These are phyloP conservation scores for Heteromyza rotundicornis DNA, from an alignment of 2,888 invertebrate genomes.

Conservation along the genomic window DNA sequence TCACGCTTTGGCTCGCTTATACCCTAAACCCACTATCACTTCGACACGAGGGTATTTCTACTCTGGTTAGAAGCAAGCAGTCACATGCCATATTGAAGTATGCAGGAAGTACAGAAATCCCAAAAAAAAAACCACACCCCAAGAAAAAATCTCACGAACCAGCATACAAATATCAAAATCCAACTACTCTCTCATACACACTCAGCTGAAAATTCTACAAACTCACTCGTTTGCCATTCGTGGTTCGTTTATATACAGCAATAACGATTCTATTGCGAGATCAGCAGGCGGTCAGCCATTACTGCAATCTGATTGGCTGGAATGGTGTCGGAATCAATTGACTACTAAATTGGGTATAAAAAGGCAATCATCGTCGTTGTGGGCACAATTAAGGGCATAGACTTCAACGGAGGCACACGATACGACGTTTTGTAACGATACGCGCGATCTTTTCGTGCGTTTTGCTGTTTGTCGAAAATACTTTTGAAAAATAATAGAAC, in stretches of 20 bases:
- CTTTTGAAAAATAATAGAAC: not conserved
- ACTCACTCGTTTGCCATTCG: not conserved
- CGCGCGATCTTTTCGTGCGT: no score
- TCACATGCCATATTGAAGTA: constrained; percentile 10
- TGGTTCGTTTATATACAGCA: constrained; percentile 4
- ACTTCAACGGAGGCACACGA: constrained; percentile 47
- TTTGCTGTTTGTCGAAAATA: no score
- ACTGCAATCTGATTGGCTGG: constrained; percentile 57
- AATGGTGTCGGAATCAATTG: constrained; percentile 44
- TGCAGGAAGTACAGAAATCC: constrained; percentile 13
- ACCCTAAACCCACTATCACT: constrained; percentile 3
- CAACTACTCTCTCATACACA: constrained; percentile 23
- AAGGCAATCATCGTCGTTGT: constrained; percentile 71
- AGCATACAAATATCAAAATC: no score
- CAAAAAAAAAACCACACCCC: constrained; percentile 30
- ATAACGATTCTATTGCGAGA: constrained; percentile 9
- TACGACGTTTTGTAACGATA: no score
- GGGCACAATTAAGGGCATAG: constrained; percentile 62
- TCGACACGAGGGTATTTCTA: constrained; percentile 9
- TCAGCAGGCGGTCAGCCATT: constrained; percentile 52
- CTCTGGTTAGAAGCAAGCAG: constrained; percentile 37
- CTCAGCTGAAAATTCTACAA: not conserved
- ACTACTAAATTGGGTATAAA: constrained; percentile 61
- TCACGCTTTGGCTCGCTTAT: not conserved
- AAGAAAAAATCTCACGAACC: constrained; percentile 41